Base-by-base conservation (phyloP, 2,888 invertebrate species). In the Drosophila borealis region DNA sequence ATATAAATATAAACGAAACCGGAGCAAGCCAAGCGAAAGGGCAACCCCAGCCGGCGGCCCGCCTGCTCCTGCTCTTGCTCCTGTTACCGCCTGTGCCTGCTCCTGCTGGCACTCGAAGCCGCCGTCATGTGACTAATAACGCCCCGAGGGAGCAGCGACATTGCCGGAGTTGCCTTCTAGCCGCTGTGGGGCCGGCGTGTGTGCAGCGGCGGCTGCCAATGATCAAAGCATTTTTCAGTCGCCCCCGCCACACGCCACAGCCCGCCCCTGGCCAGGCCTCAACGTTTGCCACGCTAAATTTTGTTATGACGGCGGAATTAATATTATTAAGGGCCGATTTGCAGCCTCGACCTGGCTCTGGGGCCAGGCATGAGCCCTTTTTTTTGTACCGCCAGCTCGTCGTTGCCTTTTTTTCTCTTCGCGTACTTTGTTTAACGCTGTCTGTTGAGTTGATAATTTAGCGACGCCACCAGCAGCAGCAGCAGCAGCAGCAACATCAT, bases 81-180 rank as follows among this genome's bases (percentile, higher is more conserved):
- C 45, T 11, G 67, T 49, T 51, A n/a, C 19, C 21, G n/a, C 49
- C 36, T 29, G 25, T 25, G 25, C 29, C 29, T 29, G 29, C 29
- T 29, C 14, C 48, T 19, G 67, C 46, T 44, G 48, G 72, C 51
- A 60, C 70, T 59, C 57, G 60, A 56, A 46, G 61, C 70, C 65
- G 69, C 66, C 80, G 69, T 60, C 81, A 83, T 86, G 81, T 88
- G 90, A 90, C 91, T 90, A 90, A 90, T 90, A 91, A 91, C 91
- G 88, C 84, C 91, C 90, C 82, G 65, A 87, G 90, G 90, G 89
- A 88, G 67, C 67, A 64, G 50, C 55, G 42, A 37, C 48, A 41
- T 36, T 41, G 39, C 11, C 50, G 50, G 53, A 45, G 33, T 37
- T 36, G 45, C 60, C 56, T 63, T 59, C 49, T 48, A 61, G 48